Percentiles rank a stretch among this genome's conserved stretches.
Evolutionary conservation across 2,797 vertebrate species (phyloP).

Genomic region (Coracias cyanogaster): DNA sequence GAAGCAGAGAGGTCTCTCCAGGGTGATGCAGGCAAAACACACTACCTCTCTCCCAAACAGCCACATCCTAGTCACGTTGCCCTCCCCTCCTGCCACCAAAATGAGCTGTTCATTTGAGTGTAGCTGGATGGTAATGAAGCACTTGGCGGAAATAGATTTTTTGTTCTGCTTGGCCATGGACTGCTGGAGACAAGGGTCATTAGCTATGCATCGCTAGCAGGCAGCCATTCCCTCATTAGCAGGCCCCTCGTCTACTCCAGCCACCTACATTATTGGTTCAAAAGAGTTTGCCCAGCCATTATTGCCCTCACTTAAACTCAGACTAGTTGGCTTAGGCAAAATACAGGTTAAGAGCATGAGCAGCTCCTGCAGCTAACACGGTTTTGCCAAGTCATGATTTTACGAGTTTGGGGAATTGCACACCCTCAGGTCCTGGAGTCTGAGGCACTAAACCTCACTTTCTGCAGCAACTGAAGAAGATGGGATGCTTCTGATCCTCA

Average conservation of each 20-base stretch:
- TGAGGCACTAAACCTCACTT: neutral
- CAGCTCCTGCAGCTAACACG: neutral
- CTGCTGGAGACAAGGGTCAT: conserved; percentile 10
- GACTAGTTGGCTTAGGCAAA: conserved; percentile 50
- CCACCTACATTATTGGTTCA: conserved; percentile 58
- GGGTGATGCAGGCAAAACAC: rapidly evolving
- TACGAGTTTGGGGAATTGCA: conserved; percentile 24
- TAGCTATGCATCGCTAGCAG: conserved; percentile 49
- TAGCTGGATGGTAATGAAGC: neutral
- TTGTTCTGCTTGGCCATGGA: neutral
- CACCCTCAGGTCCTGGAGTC: neutral
- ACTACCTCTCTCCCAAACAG: neutral
- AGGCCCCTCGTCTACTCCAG: neutral
- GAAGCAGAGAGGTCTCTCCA: neutral
- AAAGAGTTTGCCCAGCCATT: conserved; percentile 43
- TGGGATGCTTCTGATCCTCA: neutral
- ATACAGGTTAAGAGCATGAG: conserved; percentile 40
- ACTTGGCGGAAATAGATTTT: conserved; percentile 9
- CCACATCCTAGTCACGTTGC: neutral
- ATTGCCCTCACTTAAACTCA: conserved; percentile 29
- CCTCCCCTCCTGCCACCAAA: neutral
- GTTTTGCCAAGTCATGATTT: conserved; percentile 54
- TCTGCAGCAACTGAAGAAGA: neutral
- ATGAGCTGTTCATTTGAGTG: neutral
- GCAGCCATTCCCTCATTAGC: conserved; percentile 62